Base-by-base conservation (phyloP, 2,888 invertebrate genomes). In the Oithona nana region DNA sequence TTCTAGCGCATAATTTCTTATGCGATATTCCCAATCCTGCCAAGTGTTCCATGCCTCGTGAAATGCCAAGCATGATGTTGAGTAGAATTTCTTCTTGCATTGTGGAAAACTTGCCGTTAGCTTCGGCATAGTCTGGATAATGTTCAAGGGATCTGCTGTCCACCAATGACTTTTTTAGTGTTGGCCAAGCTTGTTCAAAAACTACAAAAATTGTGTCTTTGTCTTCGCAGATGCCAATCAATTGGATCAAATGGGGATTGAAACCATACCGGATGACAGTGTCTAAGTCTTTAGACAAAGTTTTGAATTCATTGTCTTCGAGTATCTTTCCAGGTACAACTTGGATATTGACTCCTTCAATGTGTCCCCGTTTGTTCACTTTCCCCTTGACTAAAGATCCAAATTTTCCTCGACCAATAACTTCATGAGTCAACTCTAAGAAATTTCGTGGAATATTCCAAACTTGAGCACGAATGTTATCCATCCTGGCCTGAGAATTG, bases 221-320 rank as follows among this genome's bases (percentile, higher is more conserved):
- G 54, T 83, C 84, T 70, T 88, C 86, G 69, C 84, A 85, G 39
- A 86, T 83, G 1, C 88, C 88, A 67, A 86, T 78, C 52, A 88
- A 79, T 63, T 81, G 78, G 6, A 86, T 76, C 1, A 88, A 76
- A 72, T 86, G 82, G 52, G 81, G 80, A 71, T 86, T 83, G 63
- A 79, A 79, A 66, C 81, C 81, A 13, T 83, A 75, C 69, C 80
- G 80, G 16, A 84, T 81, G 30, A 88, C 74, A 28, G 83, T 72
- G 66, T 86, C 84, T 56, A 88, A 72, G 68, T 87, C 86, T 65
- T 82, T 79, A 54, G 88, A 71, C 75, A 82, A 75, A 51, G 71
- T 69, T 57, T 65, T 51, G 20, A 52, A 63, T 31, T n/a, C 75
- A 76, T 52, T 58, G 22, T 61, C 48, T 20, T 61, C 63, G 8